Evolutionary conservation across 2,888 invertebrate genomes (phyloP), one percentile per base, ranked within the genome.

Genomic region (Antheraea assamensis): DNA sequence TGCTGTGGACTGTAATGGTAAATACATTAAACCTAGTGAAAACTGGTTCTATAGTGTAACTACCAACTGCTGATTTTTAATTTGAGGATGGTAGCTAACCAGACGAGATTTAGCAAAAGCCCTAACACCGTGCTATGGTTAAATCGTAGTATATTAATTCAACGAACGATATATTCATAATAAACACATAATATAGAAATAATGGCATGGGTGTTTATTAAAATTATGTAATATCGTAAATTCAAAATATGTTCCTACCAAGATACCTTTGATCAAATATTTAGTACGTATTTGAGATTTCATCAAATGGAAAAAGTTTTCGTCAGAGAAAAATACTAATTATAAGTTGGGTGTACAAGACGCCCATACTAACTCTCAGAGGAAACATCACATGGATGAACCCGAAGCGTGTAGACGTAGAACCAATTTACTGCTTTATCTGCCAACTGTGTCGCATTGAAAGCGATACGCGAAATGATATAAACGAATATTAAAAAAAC

Each of bases 301-400:
- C 5, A 19, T 64, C 30, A 30, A 30, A 30, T 64, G 27, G 61
- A 30, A 30, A 30, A 64, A 64, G 61, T 64, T 64, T 64, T 64
- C 17, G 27, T 64, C 27, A 17, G 27, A 76, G 84, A 83, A 87
- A 85, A 85, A 87, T 85, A 84, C 82, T 86, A 83, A 85, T 87
- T 86, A 86, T 83, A 87, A 86, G 82, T 70, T 73, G 58, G 35
- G 58, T 58, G 55, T 70, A 71, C n/a, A 24, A 15, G 42, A 17
- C 24, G 47, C 55, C 21, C 73, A 70, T 58, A 58, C 58, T 70
- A 70, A 73, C 35, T 73, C 73, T 73, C 73, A 42, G 58, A 70
- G 73, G 73, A 72, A 70, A 42, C 68, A 42, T 74, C 74, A 61
- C 70, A 61, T 74, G 72, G 71, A 72, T 61, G 72, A 55, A 27